Conservation (phyloP, 2,888 invertebrate genomes). For the Drymonia ruficornis region DNA sequence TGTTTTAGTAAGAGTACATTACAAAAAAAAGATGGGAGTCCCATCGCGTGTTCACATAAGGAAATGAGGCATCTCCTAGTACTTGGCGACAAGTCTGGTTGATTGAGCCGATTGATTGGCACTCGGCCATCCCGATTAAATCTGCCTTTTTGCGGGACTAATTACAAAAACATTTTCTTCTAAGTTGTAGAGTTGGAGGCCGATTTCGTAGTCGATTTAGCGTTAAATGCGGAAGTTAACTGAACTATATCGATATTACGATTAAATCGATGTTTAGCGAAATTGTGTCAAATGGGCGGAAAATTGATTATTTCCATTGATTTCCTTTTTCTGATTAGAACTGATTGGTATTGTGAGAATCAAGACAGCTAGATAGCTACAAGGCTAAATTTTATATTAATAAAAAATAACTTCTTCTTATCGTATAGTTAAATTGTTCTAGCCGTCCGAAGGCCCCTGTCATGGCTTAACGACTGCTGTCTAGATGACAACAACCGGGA, state of each 20-base stretch:
- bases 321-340: not conserved
- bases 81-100: slow-evolving; percentile 38
- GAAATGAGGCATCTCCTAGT: slow-evolving; percentile 43
- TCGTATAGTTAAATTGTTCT: too few species aligned
- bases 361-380: too few species aligned
- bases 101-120: slow-evolving; percentile 52
- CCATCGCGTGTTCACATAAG: slow-evolving; percentile 38
- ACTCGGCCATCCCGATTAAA: slow-evolving; percentile 38
- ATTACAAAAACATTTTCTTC: slow-evolving; percentile 31
- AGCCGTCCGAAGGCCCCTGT: too few species aligned
- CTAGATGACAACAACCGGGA: too few species aligned
- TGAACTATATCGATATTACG: too few species aligned
- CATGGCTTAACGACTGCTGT: too few species aligned
- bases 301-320: not conserved
- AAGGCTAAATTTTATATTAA: too few species aligned
- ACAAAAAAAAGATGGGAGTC: slow-evolving; percentile 13
- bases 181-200: slow-evolving; percentile 10
- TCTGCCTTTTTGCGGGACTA: slow-evolving; percentile 26
- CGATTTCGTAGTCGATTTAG: not conserved
- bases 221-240: slow-evolving; percentile 8
- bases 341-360: too few species aligned
- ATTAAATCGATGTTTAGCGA: not conserved
- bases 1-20: slow-evolving; percentile 1
- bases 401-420: too few species aligned
- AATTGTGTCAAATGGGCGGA: slow-evolving; percentile 2